Percentiles rank a stretch among this genome's conserved stretches.
phyloP scores from a whole-genome alignment of 2,888 invertebrate genomes.

The Halictus quadricinctus region DNA sequence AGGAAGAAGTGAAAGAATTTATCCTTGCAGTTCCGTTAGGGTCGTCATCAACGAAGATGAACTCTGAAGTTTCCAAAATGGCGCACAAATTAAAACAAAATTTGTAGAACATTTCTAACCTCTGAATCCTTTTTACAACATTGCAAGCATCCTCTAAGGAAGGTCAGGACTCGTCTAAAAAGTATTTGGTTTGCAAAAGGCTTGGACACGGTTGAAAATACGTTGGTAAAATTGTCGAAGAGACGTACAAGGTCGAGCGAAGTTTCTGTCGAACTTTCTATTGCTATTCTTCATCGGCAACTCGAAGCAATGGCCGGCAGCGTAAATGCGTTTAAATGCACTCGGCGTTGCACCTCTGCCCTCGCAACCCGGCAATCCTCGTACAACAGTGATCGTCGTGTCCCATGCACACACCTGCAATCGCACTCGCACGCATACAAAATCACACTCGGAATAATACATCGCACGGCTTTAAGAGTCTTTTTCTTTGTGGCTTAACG shows the following conservation, averaged over 20 bases:
- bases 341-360: conserved; percentile 36
- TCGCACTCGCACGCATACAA: conserved; percentile 4
- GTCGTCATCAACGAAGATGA: too few relatives aligned
- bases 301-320: conserved; percentile 21
- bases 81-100: too few relatives aligned
- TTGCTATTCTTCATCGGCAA: neutral
- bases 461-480: conserved; percentile 63
- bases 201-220: neutral
- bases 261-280: neutral
- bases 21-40: too few relatives aligned
- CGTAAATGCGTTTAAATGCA: conserved; percentile 31
- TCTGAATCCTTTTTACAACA: too few relatives aligned
- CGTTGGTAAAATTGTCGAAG: neutral
- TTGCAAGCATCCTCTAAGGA: too few relatives aligned
- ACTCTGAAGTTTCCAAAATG: too few relatives aligned
- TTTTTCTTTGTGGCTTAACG: conserved; percentile 56
- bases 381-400: conserved; percentile 47
- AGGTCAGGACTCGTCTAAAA: too few relatives aligned
- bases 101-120: too few relatives aligned
- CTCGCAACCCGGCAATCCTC: conserved; percentile 47
- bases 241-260: neutral
- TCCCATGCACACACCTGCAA: conserved; percentile 29
- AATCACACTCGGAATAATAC: conserved; percentile 55
- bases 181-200: neutral
- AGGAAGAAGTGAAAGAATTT: too few relatives aligned